Evolutionary conservation across 2,888 invertebrate genomes (phyloP), one percentile per base, ranked within the genome.

Genomic region (Drymonia ruficornis): DNA sequence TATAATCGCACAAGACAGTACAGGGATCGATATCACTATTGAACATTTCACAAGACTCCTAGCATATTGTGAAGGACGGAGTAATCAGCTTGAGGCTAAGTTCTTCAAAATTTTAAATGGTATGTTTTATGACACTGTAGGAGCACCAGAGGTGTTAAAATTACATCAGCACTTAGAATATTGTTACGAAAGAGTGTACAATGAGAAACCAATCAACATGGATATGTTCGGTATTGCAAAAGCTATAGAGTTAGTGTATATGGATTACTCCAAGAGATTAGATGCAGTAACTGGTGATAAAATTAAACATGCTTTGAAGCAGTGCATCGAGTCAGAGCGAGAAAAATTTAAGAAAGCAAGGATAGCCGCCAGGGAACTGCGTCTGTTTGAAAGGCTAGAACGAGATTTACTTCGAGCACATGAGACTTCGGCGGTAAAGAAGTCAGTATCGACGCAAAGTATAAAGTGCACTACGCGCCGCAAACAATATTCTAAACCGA

Each of bases 161-260:
- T 78, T 95, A 38, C 83, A 89, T 58, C 86, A 94, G 8, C 94
- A 94, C 73, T 89, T 96, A 52, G 94, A 95, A 74, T 95, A 95
- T 74, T 93, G 94, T 31, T 95, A 94, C 74, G 94, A 95, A 78
- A 92, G 90, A 46, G 85, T 95, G 43, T 87, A 94, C 28, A 91
- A 86, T 1, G 92, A 94, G 12, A 95, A 94, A 71, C 94, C 95
- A 42, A 91, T 93, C 6, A 94, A 94, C 70, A 82, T 94, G 57
- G 91, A 91, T 48, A 88, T 94, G 52, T 79, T 87, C 50, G 82
- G 91, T 8, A 93, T 95, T 87, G 94, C 95, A 80, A 93, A 89
- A 67, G 87, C 88, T 50, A 89, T 96, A 56, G 95, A 96, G 80
- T 76, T 82, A 1, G 86, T 89, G 73, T 94, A 94, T 70, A 86